These are phyloP conservation scores for Cremastinae sp. DNA, from an alignment of 2,888 invertebrate species.

Conservation along the genomic window DNA sequence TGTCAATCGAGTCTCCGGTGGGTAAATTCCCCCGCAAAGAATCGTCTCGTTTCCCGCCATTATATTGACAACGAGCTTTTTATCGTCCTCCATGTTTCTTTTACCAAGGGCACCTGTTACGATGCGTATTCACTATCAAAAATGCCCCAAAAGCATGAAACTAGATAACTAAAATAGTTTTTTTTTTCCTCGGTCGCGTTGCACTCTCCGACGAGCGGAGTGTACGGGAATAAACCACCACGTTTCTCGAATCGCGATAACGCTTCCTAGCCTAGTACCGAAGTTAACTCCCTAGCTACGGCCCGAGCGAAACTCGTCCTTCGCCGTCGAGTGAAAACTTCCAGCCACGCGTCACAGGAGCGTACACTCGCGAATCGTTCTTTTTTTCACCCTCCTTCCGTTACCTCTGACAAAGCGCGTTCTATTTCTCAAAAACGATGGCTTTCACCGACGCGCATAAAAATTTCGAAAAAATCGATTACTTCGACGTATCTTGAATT, in stretches of 20 bases:
- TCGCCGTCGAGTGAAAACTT: conserved; percentile 49
- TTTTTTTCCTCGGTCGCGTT: conserved; percentile 66
- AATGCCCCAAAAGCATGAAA: conserved; percentile 73
- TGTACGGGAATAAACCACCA: conserved; percentile 50
- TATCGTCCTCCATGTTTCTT: conserved; percentile 67
- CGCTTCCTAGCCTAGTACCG: conserved; percentile 73
- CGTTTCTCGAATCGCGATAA: conserved; percentile 36
- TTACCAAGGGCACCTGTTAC: conserved; percentile 60
- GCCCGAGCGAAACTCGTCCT: conserved; percentile 50
- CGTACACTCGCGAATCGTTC: conserved; percentile 16
- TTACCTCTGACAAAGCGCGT: not conserved
- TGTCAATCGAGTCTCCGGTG: conserved; percentile 69
- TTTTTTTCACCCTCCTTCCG: not conserved
- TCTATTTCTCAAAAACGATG: not conserved
- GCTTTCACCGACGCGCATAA: not conserved
- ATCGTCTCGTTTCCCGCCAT: conserved; percentile 60
- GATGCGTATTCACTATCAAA: conserved; percentile 62
- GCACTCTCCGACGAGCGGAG: conserved; percentile 50
- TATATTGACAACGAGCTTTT: conserved; percentile 63
- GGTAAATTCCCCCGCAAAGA: conserved; percentile 59
- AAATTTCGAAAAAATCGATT: too few species aligned
- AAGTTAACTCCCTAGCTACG: conserved; percentile 77
- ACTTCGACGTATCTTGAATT: too few species aligned
- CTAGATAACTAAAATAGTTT: conserved; percentile 78
- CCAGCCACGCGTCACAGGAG: conserved; percentile 58